Evolutionary conservation across 2,797 vertebrate genomes (phyloP).

Genomic region (Pitangus sulphuratus): DNA sequence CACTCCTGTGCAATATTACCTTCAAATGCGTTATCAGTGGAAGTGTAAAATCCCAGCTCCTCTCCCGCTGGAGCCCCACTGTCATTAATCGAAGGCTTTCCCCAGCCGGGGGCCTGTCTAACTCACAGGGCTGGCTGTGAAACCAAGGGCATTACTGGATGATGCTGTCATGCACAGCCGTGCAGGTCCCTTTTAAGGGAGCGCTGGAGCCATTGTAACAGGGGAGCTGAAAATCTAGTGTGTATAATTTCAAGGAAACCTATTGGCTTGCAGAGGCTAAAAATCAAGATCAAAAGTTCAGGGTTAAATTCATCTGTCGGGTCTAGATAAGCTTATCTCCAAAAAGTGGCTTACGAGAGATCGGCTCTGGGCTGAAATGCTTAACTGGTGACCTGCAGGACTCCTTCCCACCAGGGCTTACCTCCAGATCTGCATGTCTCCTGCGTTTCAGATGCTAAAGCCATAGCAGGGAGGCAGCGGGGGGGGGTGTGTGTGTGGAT

Average conservation of each 20-base stretch:
- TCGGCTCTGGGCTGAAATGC: constrained; percentile 37
- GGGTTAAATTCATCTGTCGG: constrained; percentile 63
- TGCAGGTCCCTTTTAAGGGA: constrained; percentile 5
- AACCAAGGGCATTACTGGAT: constrained; percentile 34
- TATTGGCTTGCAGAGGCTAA: not conserved
- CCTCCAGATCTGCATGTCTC: constrained; percentile 3
- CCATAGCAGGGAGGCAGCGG: not conserved
- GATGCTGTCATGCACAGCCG: not conserved
- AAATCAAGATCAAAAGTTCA: constrained; percentile 64
- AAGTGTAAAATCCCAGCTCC: not conserved
- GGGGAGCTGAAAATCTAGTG: not conserved
- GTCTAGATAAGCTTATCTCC: constrained; percentile 70
- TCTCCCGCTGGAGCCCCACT: not conserved
- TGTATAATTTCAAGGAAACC: constrained; percentile 19
- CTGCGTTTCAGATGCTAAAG: not conserved
- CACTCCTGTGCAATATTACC: not conserved
- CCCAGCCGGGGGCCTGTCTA: not conserved
- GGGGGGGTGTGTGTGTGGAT: not conserved
- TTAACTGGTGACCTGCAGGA: constrained; percentile 33
- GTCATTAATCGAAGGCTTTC: constrained; percentile 35
- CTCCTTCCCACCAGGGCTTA: constrained; percentile 39
- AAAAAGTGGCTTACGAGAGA: constrained; percentile 57
- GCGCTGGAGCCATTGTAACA: rapidly evolving
- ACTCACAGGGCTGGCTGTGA: constrained; percentile 13
- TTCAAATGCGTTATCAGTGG: constrained; percentile 2